A percentile compares a stretch with the other conserved stretches of the same genome.
phyloP scores from a whole-genome alignment of 2,888 invertebrate genomes.

The Nudaria mundana region DNA sequence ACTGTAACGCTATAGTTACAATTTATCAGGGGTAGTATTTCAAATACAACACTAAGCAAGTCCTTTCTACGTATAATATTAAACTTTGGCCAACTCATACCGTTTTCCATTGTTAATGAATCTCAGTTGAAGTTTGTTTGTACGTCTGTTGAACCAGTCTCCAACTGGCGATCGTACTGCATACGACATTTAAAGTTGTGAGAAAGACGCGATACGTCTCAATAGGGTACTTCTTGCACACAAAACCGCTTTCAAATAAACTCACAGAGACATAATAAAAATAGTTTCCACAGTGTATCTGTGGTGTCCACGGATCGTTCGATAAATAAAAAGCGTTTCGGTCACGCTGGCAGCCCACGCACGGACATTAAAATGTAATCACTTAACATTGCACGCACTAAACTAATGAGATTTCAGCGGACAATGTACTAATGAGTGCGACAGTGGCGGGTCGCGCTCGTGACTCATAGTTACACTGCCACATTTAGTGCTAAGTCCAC shows the following conservation, averaged over 20 bases:
- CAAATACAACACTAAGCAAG: no score
- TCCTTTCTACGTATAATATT: no score
- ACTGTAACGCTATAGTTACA: no score
- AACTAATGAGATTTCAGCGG: conserved; percentile 76
- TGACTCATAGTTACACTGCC: conserved; percentile 71
- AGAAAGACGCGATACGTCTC: no score
- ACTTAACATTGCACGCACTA: conserved; percentile 74
- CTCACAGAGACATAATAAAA: conserved; percentile 48
- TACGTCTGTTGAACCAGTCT: conserved; percentile 68
- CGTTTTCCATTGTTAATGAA: conserved; percentile 70
- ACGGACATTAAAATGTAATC: conserved; percentile 71
- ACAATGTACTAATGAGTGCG: conserved; percentile 70
- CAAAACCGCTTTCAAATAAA: conserved; percentile 57
- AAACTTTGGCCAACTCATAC: no score
- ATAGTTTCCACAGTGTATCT: conserved; percentile 42
- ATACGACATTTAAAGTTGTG: conserved; percentile 68
- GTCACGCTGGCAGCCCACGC: conserved; percentile 51
- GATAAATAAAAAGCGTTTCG: conserved; percentile 58
- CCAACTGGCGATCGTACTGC: conserved; percentile 62
- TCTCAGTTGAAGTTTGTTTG: conserved; percentile 61
- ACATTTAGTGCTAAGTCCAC: conserved; percentile 59
- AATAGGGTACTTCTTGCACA: no score
- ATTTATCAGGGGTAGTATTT: no score
- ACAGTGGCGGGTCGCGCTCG: conserved; percentile 56
- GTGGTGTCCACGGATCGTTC: conserved; percentile 40